These are phyloP conservation scores for Neodiprion pinetum DNA, from an alignment of 1,140 invertebrate species.

Conservation along the genomic window DNA sequence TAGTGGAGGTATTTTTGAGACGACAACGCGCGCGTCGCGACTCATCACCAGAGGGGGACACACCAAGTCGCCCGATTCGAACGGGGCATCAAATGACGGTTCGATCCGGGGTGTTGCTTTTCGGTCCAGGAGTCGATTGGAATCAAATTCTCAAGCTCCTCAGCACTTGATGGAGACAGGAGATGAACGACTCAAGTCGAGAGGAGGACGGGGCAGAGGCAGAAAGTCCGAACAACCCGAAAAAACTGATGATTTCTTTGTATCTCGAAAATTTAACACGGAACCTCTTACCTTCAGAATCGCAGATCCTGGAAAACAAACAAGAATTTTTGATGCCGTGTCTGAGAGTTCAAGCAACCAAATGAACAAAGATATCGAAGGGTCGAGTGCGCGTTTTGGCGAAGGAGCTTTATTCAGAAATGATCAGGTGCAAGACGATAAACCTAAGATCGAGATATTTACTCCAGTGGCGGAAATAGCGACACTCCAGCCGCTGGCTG, in stretches of 20 bases:
- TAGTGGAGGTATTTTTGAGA: neutral
- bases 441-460: too few species aligned
- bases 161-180: neutral
- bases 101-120: neutral
- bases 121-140: neutral
- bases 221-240: neutral
- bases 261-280: neutral
- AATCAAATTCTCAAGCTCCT: neutral
- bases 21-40: conserved; percentile 20
- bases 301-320: neutral
- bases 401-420: too few species aligned
- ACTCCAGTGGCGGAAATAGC: too few species aligned
- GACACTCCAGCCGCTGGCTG: too few species aligned
- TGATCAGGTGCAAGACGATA: too few species aligned
- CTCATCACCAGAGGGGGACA: conserved; percentile 32
- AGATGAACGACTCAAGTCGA: neutral
- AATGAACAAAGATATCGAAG: neutral
- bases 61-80: conserved; percentile 22
- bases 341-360: neutral
- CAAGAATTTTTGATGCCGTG: neutral
- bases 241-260: neutral
- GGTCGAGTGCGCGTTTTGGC: too few species aligned
- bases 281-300: neutral
- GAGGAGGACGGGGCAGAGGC: neutral
- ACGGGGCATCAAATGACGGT: neutral